Evolutionary conservation across 2,797 vertebrate genomes (phyloP).

Genomic region (Periparus ater): DNA sequence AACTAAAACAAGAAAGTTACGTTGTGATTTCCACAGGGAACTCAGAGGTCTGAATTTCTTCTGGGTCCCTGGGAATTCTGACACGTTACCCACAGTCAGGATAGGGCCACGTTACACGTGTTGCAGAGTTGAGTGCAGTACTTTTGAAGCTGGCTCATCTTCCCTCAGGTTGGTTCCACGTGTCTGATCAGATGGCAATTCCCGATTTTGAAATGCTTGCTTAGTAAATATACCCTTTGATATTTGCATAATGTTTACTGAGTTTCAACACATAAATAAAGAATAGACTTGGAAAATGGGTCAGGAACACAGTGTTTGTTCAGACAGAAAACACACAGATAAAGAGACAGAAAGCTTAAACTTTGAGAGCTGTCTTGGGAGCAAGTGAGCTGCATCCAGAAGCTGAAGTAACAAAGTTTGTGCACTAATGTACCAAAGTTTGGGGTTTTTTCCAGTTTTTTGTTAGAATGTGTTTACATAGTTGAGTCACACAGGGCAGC

Average conservation of each 20-base stretch:
- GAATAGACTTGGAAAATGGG: background rate
- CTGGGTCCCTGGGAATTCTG: background rate
- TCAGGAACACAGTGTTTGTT: background rate
- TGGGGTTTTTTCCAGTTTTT: background rate
- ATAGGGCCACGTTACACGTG: background rate
- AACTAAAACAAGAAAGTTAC: background rate
- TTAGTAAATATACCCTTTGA: constrained; percentile 67
- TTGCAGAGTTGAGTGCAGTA: background rate
- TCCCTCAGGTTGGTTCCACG: background rate
- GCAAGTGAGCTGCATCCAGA: background rate
- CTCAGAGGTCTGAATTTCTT: background rate
- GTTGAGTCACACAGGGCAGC: background rate
- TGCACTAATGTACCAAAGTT: background rate
- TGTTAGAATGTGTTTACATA: background rate
- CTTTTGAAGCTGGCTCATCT: background rate
- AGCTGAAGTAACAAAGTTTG: background rate
- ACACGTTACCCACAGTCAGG: background rate
- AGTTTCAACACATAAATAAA: constrained; percentile 48
- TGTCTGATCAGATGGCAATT: background rate
- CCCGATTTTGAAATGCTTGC: constrained; percentile 44
- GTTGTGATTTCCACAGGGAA: background rate
- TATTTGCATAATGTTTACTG: constrained; percentile 52
- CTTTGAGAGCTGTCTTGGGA: background rate
- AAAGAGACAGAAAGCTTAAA: background rate
- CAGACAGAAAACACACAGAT: background rate